A percentile compares a stretch with the other conserved stretches of the same genome.
Evolutionary conservation across 2,888 invertebrate genomes (phyloP).

Genomic region (Camptogramma bilineatum): DNA sequence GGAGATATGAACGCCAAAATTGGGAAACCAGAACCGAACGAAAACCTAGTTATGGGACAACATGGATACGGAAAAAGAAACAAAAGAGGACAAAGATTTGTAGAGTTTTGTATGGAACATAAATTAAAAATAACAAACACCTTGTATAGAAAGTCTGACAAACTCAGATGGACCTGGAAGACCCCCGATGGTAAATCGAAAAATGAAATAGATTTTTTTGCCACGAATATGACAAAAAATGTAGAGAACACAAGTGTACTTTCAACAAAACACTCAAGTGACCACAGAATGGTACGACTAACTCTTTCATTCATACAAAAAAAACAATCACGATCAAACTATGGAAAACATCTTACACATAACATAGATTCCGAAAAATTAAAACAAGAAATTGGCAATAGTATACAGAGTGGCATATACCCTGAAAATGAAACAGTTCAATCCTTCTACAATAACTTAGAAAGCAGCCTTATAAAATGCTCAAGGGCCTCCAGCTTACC

Average conservation of each 20-base stretch:
- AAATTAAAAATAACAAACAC: slow-evolving; percentile 28
- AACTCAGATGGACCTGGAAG: slow-evolving; percentile 23
- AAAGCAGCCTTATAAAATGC: slow-evolving; percentile 6
- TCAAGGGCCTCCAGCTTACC: background rate
- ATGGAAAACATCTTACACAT: background rate
- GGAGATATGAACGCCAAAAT: slow-evolving; percentile 17
- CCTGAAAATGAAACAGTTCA: background rate
- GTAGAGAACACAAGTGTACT: slow-evolving; percentile 2
- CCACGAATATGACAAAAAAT: slow-evolving; percentile 11
- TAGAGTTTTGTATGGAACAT: slow-evolving; percentile 23
- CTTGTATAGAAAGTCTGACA: slow-evolving; percentile 11
- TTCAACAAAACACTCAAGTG: slow-evolving; percentile 1
- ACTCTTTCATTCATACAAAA: background rate
- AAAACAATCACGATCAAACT: slow-evolving; percentile 3
- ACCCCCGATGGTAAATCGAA: slow-evolving; percentile 8
- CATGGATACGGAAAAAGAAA: slow-evolving; percentile 23
- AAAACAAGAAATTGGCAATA: background rate
- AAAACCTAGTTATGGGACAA: slow-evolving; percentile 1
- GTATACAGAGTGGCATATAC: no score
- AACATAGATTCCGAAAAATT: background rate
- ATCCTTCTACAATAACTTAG: background rate
- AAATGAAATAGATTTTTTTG: slow-evolving; percentile 15
- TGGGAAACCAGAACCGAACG: background rate
- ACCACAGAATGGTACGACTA: slow-evolving; percentile 11
- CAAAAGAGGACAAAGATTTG: slow-evolving; percentile 20